phyloP scores from a whole-genome alignment of 2,888 invertebrate species.

The Amphipoea oculea region DNA sequence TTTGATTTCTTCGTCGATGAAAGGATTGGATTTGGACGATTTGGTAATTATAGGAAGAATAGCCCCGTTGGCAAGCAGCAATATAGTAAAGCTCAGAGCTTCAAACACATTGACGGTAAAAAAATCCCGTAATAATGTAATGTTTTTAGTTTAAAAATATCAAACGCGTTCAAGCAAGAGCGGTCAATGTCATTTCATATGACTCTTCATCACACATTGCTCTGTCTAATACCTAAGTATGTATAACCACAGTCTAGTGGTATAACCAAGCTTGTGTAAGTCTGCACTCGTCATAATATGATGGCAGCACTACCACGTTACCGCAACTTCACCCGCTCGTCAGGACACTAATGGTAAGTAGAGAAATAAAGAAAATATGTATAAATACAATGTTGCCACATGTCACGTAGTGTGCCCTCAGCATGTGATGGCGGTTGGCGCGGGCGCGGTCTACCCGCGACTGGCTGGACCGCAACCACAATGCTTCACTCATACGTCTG shows the following conservation, averaged over 20 bases:
- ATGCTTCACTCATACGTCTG: constrained; percentile 63
- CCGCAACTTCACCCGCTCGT: constrained; percentile 32
- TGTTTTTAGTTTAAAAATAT: background rate
- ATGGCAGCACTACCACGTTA: background rate
- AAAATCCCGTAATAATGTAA: no score
- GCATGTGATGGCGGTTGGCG: constrained; percentile 25
- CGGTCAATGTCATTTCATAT: background rate
- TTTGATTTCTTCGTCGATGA: background rate
- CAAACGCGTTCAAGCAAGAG: no score
- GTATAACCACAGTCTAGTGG: no score
- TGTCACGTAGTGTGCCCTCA: constrained; percentile 47
- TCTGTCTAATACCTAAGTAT: background rate
- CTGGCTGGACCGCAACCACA: constrained; percentile 63
- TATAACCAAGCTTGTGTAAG: background rate
- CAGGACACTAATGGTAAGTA: constrained; percentile 5
- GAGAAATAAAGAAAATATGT: constrained; percentile 26
- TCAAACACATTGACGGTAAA: background rate
- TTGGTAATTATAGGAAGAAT: no score
- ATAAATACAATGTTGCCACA: constrained; percentile 30
- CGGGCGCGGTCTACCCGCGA: constrained; percentile 30
- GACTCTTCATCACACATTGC: background rate
- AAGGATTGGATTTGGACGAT: background rate
- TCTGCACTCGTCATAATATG: constrained; percentile 12
- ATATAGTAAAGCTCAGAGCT: background rate
- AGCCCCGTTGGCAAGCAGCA: background rate